A percentile compares a stretch with the other conserved stretches of the same genome.
These are phyloP conservation scores for Apocheima hispidaria DNA, from an alignment of 2,888 invertebrate genomes.

Conservation along the genomic window DNA sequence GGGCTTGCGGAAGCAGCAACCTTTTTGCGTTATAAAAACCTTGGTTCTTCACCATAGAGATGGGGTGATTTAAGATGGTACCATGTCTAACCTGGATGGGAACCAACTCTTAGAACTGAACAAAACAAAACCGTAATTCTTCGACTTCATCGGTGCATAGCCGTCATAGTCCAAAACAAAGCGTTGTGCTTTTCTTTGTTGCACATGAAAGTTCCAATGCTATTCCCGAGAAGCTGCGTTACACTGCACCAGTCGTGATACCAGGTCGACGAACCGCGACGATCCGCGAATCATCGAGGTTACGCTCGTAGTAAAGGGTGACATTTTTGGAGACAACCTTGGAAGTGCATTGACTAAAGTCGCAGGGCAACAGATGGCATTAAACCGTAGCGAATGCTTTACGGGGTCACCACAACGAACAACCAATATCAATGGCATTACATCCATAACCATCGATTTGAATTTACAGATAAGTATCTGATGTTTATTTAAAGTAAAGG, in stretches of 20 bases:
- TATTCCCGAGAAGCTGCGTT: background rate
- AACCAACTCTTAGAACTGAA: background rate
- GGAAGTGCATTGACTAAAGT: conserved; percentile 17
- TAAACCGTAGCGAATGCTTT: background rate
- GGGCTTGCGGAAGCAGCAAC: too few species aligned
- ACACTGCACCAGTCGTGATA: conserved; percentile 4
- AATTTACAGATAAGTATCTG: too few species aligned
- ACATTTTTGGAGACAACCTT: conserved; percentile 39
- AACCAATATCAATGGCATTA: background rate
- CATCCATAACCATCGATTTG: too few species aligned
- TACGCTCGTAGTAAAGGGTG: conserved; percentile 41
- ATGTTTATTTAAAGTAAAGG: background rate
- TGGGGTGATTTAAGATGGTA: too few species aligned
- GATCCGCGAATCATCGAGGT: conserved; percentile 33
- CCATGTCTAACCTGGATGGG: background rate
- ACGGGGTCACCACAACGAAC: background rate
- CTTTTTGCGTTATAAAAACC: background rate
- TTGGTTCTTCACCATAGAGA: background rate
- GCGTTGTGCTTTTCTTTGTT: too few species aligned
- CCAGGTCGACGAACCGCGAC: conserved; percentile 32
- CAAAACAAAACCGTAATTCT: background rate
- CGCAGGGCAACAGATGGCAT: background rate
- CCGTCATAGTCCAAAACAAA: background rate
- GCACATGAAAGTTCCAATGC: background rate
- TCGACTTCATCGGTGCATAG: background rate